phyloP scores from a whole-genome alignment of 30 jellyfish, hydroid and myxozoan species.

The Haliclystus octoradiatus region DNA sequence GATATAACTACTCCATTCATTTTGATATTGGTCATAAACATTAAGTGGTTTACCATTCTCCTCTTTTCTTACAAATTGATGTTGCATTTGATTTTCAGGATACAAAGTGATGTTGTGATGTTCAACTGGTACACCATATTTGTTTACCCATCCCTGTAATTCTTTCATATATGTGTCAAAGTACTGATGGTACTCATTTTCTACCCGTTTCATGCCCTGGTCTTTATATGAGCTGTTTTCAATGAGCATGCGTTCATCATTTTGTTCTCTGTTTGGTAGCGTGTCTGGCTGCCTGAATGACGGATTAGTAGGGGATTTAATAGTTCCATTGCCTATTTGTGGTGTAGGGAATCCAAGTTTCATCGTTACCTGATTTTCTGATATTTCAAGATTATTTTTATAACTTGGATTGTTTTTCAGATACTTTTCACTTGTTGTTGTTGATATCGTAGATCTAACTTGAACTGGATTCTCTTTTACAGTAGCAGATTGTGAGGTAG shows the following conservation, averaged over 20 bases:
- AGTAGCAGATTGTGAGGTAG: background rate
- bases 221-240: background rate
- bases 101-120: constrained; percentile 23
- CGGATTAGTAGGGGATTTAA: background rate
- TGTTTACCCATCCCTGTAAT: constrained; percentile 20
- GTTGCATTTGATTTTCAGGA: constrained; percentile 10
- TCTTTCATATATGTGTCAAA: constrained; percentile 11
- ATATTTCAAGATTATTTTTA: too few species aligned
- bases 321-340: background rate
- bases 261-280: background rate
- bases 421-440: too few species aligned
- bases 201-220: background rate
- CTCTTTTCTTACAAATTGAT: background rate
- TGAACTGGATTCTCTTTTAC: background rate
- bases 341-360: too few species aligned
- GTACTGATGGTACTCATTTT: constrained; percentile 3
- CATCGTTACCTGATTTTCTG: too few species aligned
- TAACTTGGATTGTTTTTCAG: too few species aligned
- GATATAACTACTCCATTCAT: background rate
- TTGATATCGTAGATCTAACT: too few species aligned
- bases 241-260: background rate
- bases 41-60: background rate
- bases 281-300: background rate
- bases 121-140: constrained; percentile 29
- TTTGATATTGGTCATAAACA: background rate